phyloP scores from a whole-genome alignment of 2,888 invertebrate genomes.

The Heliconius sara region DNA sequence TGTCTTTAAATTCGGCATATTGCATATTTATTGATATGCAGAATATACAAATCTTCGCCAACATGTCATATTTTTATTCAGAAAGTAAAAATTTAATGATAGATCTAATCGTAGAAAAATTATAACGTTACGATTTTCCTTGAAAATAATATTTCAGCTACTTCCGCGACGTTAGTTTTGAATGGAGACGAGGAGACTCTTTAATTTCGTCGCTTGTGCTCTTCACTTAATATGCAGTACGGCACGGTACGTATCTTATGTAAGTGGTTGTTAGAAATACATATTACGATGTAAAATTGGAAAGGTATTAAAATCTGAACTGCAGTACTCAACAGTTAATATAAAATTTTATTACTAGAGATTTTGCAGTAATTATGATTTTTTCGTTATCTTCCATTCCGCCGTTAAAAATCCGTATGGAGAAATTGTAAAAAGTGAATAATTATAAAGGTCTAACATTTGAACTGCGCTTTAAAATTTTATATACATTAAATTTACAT shows the following conservation, averaged over 20 bases:
- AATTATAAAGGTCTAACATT: too few relatives aligned
- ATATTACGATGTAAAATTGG: slow-evolving; percentile 12
- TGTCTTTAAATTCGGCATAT: too few relatives aligned
- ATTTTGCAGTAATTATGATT: too few relatives aligned
- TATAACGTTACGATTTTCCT: not conserved
- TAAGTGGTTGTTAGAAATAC: slow-evolving; percentile 17
- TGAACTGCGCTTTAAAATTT: too few relatives aligned
- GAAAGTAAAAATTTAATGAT: too few relatives aligned
- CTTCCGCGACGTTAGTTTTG: slow-evolving; percentile 6
- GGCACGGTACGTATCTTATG: not conserved
- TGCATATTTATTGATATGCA: too few relatives aligned
- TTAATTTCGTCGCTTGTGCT: slow-evolving; percentile 18
- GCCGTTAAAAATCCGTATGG: too few relatives aligned
- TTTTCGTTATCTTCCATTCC: too few relatives aligned
- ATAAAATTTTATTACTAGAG: slow-evolving; percentile 1
- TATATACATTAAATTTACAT: too few relatives aligned
- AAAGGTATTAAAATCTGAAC: not conserved
- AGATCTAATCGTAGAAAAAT: too few relatives aligned
- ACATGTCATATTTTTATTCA: not conserved
- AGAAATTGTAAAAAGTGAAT: too few relatives aligned
- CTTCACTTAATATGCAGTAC: slow-evolving; percentile 5
- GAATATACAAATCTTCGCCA: not conserved
- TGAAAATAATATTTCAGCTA: not conserved
- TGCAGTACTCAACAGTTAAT: not conserved
- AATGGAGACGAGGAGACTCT: slow-evolving; percentile 1